phyloP scores from a whole-genome alignment of 2,888 invertebrate species.

The Neoaliturus tenellus region DNA sequence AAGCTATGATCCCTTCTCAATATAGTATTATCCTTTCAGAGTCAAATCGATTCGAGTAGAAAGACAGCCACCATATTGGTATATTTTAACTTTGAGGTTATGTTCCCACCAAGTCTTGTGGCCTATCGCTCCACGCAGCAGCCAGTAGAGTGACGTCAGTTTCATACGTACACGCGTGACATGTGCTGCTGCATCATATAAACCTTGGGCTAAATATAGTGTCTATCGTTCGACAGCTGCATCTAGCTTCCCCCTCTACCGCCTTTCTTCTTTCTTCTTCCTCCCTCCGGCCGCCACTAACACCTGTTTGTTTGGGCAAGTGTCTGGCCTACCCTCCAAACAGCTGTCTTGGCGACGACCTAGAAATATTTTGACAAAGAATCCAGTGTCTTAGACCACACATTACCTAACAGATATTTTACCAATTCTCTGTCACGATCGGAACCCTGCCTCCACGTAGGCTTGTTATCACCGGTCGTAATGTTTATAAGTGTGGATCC shows the following conservation, averaged over 20 bases:
- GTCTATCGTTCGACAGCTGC: background rate
- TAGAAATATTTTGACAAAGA: too few relatives aligned
- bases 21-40: too few relatives aligned
- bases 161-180: constrained; percentile 1
- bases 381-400: too few relatives aligned
- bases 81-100: too few relatives aligned
- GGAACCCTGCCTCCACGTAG: too few relatives aligned
- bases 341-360: too few relatives aligned
- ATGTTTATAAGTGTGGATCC: constrained; percentile 3
- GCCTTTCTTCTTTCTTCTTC: background rate
- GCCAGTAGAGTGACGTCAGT: background rate
- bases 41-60: too few relatives aligned
- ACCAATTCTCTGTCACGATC: too few relatives aligned
- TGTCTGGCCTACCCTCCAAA: background rate
- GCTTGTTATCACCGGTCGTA: background rate
- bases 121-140: background rate
- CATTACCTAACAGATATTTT: too few relatives aligned
- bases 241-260: background rate
- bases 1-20: too few relatives aligned
- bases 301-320: constrained; percentile 27
- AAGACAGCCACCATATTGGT: too few relatives aligned
- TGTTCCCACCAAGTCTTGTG: too few relatives aligned
- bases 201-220: constrained; percentile 37
- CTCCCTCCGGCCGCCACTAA: background rate
- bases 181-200: constrained; percentile 33